Percentiles rank a stretch among this genome's conserved stretches.
Evolutionary conservation across 2,797 vertebrate species (phyloP).

Genomic region (Fringilla coelebs): DNA sequence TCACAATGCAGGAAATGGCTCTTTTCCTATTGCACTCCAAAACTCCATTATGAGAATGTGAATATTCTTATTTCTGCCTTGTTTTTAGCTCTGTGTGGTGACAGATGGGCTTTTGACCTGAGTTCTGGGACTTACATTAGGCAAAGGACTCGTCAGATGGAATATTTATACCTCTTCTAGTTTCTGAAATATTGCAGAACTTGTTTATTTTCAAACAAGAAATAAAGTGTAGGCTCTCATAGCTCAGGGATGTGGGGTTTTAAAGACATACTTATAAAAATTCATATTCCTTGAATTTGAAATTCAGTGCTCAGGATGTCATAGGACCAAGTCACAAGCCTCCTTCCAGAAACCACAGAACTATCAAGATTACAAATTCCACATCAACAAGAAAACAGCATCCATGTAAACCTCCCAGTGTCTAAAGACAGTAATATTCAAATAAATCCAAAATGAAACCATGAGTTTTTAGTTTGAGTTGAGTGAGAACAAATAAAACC

Average conservation of each 20-base stretch:
- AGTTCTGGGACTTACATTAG: not conserved
- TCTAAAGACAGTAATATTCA: not conserved
- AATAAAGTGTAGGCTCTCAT: not conserved
- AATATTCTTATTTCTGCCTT: constrained; percentile 31
- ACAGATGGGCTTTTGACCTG: constrained; percentile 3
- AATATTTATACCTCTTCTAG: not conserved
- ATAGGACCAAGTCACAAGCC: rapidly evolving
- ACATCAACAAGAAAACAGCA: not conserved
- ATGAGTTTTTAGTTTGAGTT: not conserved
- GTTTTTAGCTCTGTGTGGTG: not conserved
- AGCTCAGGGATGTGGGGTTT: rapidly evolving
- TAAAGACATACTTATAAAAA: not conserved
- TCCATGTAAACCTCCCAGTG: not conserved
- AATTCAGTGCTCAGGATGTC: not conserved
- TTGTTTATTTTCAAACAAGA: not conserved
- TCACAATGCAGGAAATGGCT: constrained; percentile 7
- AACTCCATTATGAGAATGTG: constrained; percentile 15
- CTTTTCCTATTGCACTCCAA: not conserved
- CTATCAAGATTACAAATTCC: not conserved
- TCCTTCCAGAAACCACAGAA: not conserved
- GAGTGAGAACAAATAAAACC: not conserved
- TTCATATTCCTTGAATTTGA: not conserved
- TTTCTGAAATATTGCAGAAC: not conserved
- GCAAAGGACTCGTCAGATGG: not conserved
- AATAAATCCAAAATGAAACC: not conserved